Base-by-base conservation (phyloP, 2,888 invertebrate species). In the Horisme vitalbata region DNA sequence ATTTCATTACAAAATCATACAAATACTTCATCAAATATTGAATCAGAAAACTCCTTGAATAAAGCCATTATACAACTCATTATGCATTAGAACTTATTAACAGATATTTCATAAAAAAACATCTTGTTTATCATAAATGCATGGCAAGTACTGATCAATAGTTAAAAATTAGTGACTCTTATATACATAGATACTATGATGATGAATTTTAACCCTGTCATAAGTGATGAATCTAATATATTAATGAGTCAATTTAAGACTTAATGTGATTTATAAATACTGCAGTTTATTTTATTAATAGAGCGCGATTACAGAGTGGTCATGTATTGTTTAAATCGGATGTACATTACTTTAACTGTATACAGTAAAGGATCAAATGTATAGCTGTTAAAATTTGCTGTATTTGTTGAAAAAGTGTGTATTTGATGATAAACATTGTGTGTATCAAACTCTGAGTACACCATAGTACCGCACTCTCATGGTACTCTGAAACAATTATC, bases 61-160 rank as follows among this genome's bases (percentile, higher is more conserved):
- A 1, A 15, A 9, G 3, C 5, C 18, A 31, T 31, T 6, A 28
- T 4, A 28, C 18, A 32, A 18, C 9, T 5, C 18, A 31, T 15
- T 12, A 27, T 15, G 14, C 13, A 18, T 26, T 15, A 21, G 9
- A 20, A 11, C 9, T 14, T 11, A 11, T 20, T 13, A n/a, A 14
- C 4, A 26, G 18, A 41, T 0, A 33, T 13, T 13, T 27, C 2
- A 30, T 15, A 30, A 32, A 12, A 34, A 8, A 15, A 6, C 6
- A 18, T 32, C 14, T 26, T 23, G 12, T 9, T 38, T 18, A 7
- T 38, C 20, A 10, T 39, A 47, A 47, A 41, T 47, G 41, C 46
- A 46, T 46, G 30, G 35, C 41, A 36, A 44, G 46, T 32, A 36
- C 36, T 13, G 10, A 27, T 46, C 9, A 24, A 12, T 37, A 27